Evolutionary conservation across 2,797 vertebrate genomes (phyloP), one percentile per base, ranked within the genome.

Genomic region (Limnodromus scolopaceus): DNA sequence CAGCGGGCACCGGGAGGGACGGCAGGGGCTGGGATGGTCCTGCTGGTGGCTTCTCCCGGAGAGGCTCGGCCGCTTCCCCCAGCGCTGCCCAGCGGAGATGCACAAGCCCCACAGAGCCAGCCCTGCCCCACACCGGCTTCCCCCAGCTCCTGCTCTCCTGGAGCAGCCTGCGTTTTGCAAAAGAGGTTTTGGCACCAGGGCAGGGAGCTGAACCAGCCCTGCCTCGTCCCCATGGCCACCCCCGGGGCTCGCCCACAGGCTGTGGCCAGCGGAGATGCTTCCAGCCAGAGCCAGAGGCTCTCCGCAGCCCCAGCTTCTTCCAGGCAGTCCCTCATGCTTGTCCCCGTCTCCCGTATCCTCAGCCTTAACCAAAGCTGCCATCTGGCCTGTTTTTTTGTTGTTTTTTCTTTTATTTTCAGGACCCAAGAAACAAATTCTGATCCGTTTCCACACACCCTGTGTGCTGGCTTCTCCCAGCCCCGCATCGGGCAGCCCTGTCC

Each of bases 351-450:
- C 80, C 1, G 0, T 55, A 49, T 74, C 86, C 70, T 93, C 95
- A 94, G 85, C 86, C 86, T 76, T 91, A 95, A 96, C 96, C 96
- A 97, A 95, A 96, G 92, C 85, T 95, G 83, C 80, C 88, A 46
- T 84, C 74, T 74, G 88, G 87, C 68, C 66, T 79, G 16, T 0
- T 38, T 64, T 84, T 84, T 16, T 81, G 16, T 84, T 88, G 28
- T 17, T 75, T 75, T 77, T 88, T 22, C 27, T 87, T 96, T 83
- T 48, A 23, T 80, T 89, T 91, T 82, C 64, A 77, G 87, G 88
- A 92, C 41, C 70, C 53, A 74, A 66, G 70, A 76, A 85, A 41
- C 54, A 43, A 72, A 65, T 49, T 46, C 13, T 27, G 58, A 68
- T 45, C n/a, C 5, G 3, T 70, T 92, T 84, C 63, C 1, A 0